A percentile compares a stretch with the other conserved stretches of the same genome.
Evolutionary conservation across 2,113 vertebrate genomes (phyloP).

Genomic region (Strix aluco): DNA sequence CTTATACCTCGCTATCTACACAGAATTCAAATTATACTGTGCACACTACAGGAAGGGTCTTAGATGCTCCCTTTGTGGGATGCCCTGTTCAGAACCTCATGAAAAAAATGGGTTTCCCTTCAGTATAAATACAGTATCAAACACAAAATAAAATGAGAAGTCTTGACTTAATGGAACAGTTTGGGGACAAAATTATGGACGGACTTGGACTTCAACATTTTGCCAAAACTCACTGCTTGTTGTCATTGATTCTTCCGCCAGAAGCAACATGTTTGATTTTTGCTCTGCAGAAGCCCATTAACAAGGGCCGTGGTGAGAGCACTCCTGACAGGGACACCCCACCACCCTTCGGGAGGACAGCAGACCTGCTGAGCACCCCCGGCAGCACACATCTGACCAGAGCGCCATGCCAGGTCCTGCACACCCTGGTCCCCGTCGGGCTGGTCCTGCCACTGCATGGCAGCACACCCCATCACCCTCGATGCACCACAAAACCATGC

Average conservation of each 20-base stretch:
- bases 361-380: not conserved
- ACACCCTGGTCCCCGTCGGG: rapidly evolving
- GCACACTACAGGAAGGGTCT: not conserved
- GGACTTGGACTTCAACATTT: not conserved
- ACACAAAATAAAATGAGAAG: not conserved
- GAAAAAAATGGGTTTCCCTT: not conserved
- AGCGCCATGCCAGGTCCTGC: too few relatives aligned
- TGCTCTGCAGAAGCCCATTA: not conserved
- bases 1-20: not conserved
- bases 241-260: not conserved
- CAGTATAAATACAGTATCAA: not conserved
- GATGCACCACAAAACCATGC: rapidly evolving
- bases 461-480: not conserved
- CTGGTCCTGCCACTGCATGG: not conserved
- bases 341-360: rapidly evolving
- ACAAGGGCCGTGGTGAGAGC: not conserved
- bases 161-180: not conserved
- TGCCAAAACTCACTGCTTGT: not conserved
- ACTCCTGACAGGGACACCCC: rapidly evolving
- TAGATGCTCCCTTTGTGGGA: not conserved
- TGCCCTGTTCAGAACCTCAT: not conserved
- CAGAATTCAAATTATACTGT: not conserved
- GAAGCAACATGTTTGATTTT: not conserved
- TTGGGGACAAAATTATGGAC: not conserved
- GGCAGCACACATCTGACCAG: rapidly evolving